phyloP scores from a whole-genome alignment of 2,888 invertebrate species.

The Glaucopsyche alexis region DNA sequence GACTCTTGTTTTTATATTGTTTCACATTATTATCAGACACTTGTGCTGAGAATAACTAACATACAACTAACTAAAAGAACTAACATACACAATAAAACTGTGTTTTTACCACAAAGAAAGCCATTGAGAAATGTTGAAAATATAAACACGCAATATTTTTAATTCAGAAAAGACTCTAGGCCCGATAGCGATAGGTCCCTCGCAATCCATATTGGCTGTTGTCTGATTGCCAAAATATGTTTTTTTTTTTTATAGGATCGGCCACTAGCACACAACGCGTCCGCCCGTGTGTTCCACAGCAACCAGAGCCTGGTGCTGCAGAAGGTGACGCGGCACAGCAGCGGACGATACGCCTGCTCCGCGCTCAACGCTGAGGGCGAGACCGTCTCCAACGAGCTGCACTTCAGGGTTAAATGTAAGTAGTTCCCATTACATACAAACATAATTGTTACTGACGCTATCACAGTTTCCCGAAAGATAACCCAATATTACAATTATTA shows the following conservation, averaged over 20 bases:
- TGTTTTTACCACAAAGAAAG: neutral
- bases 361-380: constrained; percentile 94
- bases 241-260: constrained; percentile 80
- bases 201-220: no score
- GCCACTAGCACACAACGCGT: constrained; percentile 90
- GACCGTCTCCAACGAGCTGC: constrained; percentile 91
- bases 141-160: neutral
- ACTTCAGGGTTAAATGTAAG: constrained; percentile 93
- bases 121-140: neutral
- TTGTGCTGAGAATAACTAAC: constrained; percentile 13
- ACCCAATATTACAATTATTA: neutral
- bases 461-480: no score
- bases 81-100: neutral
- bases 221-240: no score
- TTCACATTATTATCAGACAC: constrained; percentile 12
- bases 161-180: neutral
- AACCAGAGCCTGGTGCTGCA: constrained; percentile 96
- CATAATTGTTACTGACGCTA: no score
- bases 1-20: constrained; percentile 29
- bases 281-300: constrained; percentile 92
- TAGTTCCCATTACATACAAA: constrained; percentile 44
- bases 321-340: constrained; percentile 91
- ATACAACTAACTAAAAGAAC: no score
- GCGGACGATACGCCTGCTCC: constrained; percentile 92
- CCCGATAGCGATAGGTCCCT: no score